phyloP scores from a whole-genome alignment of 2,113 vertebrate genomes.

The Limnothrissa miodon region DNA sequence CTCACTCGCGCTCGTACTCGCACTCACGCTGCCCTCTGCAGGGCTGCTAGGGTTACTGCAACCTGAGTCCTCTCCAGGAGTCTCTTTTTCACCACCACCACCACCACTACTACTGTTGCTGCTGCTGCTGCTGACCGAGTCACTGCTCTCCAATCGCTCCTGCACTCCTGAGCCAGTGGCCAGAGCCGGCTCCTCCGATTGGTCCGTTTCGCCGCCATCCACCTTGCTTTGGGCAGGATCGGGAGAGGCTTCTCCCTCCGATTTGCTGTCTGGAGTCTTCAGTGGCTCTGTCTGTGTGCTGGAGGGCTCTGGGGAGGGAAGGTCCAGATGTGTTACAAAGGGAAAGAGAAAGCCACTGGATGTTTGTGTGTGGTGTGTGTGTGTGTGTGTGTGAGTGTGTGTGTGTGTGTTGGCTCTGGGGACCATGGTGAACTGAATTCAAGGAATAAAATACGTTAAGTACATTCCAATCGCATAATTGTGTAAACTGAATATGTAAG shows the following conservation, averaged over 20 bases:
- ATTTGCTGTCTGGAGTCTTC: slow-evolving; percentile 72
- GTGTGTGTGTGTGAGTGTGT: no score
- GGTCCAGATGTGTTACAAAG: neutral
- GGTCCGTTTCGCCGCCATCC: slow-evolving; percentile 70
- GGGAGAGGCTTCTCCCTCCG: slow-evolving; percentile 61
- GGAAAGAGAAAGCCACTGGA: neutral
- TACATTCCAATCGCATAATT: no score
- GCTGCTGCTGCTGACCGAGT: slow-evolving; percentile 64
- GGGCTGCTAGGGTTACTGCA: slow-evolving; percentile 66
- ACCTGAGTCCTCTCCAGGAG: slow-evolving; percentile 64
- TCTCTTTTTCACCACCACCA: slow-evolving; percentile 55
- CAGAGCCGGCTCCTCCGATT: slow-evolving; percentile 63
- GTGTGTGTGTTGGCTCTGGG: no score
- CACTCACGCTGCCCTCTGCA: slow-evolving; percentile 71
- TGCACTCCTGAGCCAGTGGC: slow-evolving; percentile 61
- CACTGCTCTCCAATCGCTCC: slow-evolving; percentile 61
- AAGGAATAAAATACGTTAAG: no score
- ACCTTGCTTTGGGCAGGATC: slow-evolving; percentile 66
- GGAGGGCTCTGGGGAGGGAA: slow-evolving; percentile 75
- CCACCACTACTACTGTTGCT: slow-evolving; percentile 60
- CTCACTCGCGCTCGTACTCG: slow-evolving; percentile 67
- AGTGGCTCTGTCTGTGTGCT: slow-evolving; percentile 74
- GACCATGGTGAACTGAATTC: no score
- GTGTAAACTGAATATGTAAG: no score
- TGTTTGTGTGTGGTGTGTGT: no score